Conservation (phyloP, 2,888 invertebrate genomes). For the Drosophila paucipuncta region DNA sequence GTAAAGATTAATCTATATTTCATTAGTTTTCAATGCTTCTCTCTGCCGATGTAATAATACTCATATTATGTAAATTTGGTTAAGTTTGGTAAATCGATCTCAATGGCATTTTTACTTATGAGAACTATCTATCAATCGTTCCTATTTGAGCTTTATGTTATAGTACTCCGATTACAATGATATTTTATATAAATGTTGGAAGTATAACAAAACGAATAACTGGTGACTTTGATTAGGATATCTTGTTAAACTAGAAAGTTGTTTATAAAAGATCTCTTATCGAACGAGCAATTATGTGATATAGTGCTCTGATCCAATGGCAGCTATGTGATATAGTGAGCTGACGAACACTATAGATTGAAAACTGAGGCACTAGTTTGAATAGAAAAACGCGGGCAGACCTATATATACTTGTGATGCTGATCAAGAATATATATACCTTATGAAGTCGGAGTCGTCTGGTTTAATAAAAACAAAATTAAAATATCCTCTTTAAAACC, state of each 20-base stretch:
- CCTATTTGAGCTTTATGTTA: not conserved
- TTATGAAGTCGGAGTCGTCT: not conserved
- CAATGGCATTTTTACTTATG: not conserved
- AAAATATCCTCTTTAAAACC: not conserved
- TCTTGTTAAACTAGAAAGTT: fast-evolving
- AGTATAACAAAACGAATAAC: not conserved
- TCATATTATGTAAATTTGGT: not conserved
- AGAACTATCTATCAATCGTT: not conserved
- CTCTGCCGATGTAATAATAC: not conserved
- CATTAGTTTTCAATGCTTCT: not conserved
- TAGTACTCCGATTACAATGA: not conserved
- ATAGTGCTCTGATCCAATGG: not conserved
- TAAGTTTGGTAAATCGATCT: not conserved
- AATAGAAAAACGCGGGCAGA: not conserved
- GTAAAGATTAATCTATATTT: not conserved
- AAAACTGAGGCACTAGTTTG: not conserved
- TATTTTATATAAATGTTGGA: not conserved
- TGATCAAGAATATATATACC: not conserved
- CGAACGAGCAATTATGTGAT: not conserved
- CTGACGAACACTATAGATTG: not conserved
- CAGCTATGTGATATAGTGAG: not conserved
- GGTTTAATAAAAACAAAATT: not conserved
- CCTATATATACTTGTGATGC: not conserved
- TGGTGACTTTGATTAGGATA: not conserved
- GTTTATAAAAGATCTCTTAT: not conserved